phyloP scores from a whole-genome alignment of 2,797 vertebrate species.

The Microhierax caerulescens region DNA sequence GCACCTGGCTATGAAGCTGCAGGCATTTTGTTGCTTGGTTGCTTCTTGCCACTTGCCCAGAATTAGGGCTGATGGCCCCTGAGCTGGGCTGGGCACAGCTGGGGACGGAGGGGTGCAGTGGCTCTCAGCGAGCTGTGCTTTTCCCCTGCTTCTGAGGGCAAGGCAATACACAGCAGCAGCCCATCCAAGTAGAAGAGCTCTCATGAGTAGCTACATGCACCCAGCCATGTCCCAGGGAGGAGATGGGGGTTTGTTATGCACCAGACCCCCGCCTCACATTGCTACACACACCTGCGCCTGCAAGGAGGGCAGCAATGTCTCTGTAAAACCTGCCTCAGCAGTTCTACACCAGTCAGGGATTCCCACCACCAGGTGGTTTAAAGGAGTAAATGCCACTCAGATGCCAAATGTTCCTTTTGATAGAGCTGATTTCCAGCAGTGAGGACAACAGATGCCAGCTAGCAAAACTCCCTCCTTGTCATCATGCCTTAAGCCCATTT shows the following conservation, averaged over 20 bases:
- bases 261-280: background rate
- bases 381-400: background rate
- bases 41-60: background rate
- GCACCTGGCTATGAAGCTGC: background rate
- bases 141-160: background rate
- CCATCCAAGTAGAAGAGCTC: background rate
- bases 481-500: accelerated
- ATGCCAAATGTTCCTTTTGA: background rate
- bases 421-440: background rate
- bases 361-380: background rate
- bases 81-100: background rate
- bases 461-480: background rate
- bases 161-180: background rate
- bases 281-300: background rate
- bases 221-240: background rate
- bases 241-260: accelerated
- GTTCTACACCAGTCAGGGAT: background rate
- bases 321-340: background rate
- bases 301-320: background rate
- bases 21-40: background rate
- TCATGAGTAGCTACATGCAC: accelerated
- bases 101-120: accelerated
- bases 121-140: accelerated
- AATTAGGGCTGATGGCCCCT: background rate
- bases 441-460: background rate